Base-by-base conservation (phyloP, 2,797 vertebrate species). In the Sebastes baramenuke region DNA sequence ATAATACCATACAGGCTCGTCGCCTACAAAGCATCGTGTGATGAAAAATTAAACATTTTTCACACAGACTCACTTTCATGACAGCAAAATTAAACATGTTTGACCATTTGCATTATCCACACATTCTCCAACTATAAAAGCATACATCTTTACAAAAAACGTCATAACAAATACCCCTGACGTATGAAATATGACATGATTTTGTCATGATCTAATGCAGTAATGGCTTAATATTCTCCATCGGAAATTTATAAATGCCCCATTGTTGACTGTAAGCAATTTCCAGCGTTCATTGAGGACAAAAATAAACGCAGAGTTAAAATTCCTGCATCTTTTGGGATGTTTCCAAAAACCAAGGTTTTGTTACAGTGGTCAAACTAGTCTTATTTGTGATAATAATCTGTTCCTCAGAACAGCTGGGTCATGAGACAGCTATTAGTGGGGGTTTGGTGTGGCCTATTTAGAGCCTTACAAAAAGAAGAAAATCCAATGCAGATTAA, bases 361-460 rank as follows among this genome's bases (percentile, higher is more conserved):
- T 69, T 68, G 65, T 68, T 79, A 79, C 70, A 85, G 80, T 73
- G 76, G 76, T 77, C 67, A 68, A 71, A 87, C 52, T 85, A 12
- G 38, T 88, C 70, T 77, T 74, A 73, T 88, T 88, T 88, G 67
- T 55, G 82, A 89, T 87, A 80, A 60, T 62, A 65, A 87, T 88
- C 72, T 76, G 77, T 62, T 72, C 12, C 73, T 87, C 20, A 60
- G 32, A 85, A 68, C 67, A 72, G 84, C 81, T 73, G 29, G 67
- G 75, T 90, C 86, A 91, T 88, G 84, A 92, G 81, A 72, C 80
- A 72, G 75, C 56, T 34, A 89, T 92, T 91, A 91, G 81, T 42
- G 59, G 10, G 76, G 46, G 81, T 67, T 36, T 69, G 60, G 65
- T 68, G 77, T 59, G 74, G 76, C 65, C 77, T 84, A 85, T 88